Conservation (phyloP, 2,113 vertebrate genomes). For the Promerops cafer region DNA sequence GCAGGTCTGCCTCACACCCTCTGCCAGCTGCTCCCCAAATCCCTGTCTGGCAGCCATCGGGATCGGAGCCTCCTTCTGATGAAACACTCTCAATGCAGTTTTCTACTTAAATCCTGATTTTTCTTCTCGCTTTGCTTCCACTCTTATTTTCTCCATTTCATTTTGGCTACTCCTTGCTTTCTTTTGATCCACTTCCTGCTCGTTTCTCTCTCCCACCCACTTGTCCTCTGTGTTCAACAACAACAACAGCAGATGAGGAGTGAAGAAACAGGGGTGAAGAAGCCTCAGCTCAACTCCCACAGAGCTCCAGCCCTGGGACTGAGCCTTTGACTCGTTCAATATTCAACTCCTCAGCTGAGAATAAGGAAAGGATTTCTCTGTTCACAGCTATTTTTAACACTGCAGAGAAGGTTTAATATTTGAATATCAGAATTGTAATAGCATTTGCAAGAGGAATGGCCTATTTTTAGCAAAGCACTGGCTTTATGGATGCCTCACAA, state of each 20-base stretch:
- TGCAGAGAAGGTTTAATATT: not conserved
- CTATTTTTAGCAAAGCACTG: not conserved
- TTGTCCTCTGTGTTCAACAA: not conserved
- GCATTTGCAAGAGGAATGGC: not conserved
- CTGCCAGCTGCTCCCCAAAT: not conserved
- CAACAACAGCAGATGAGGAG: not conserved
- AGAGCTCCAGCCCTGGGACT: not conserved
- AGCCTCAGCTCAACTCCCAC: not conserved
- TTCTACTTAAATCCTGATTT: not conserved
- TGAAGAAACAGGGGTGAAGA: not conserved
- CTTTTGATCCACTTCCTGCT: not conserved
- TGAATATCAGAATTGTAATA: not conserved
- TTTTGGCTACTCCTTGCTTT: not conserved
- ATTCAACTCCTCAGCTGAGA: not conserved
- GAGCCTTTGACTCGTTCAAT: accelerated
- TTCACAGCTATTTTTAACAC: not conserved
- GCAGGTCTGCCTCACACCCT: not conserved
- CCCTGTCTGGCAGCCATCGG: accelerated
- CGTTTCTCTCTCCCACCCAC: not conserved
- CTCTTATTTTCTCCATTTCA: not conserved
- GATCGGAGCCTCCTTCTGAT: not conserved
- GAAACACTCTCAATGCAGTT: not conserved
- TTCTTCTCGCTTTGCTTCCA: not conserved
- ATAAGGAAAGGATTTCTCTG: not conserved
- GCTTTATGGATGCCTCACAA: not conserved